Conservation (phyloP, 2,888 invertebrate species). For the Acronicta psi region DNA sequence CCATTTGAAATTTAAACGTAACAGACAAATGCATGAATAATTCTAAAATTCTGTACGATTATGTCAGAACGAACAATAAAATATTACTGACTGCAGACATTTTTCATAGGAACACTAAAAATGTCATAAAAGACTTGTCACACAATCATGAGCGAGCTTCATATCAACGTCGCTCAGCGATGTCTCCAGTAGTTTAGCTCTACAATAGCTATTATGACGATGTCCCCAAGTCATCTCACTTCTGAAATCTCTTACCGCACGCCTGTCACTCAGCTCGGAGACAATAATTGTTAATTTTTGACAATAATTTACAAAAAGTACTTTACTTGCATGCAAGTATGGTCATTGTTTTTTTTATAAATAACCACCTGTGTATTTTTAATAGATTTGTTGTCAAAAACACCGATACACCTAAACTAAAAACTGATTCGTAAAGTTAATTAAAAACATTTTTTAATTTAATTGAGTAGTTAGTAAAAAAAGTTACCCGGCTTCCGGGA, state of each 20-base stretch:
- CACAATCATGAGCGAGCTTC: slow-evolving; percentile 23
- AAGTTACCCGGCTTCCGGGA: no score
- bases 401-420: no score
- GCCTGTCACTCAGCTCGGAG: slow-evolving; percentile 73
- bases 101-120: slow-evolving; percentile 13
- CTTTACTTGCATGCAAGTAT: slow-evolving; percentile 30
- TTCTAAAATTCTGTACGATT: slow-evolving; percentile 7
- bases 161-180: slow-evolving; percentile 59
- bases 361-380: slow-evolving; percentile 7
- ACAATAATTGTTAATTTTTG: slow-evolving; percentile 63
- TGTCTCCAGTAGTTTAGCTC: slow-evolving; percentile 50
- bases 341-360: slow-evolving; percentile 27
- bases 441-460: no score
- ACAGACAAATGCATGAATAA: slow-evolving; percentile 1
- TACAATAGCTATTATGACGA: slow-evolving; percentile 66
- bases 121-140: slow-evolving; percentile 21
- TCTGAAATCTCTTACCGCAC: slow-evolving; percentile 66
- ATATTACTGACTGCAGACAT: slow-evolving; percentile 4
- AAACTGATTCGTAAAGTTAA: no score
- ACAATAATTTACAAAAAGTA: slow-evolving; percentile 54
- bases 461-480: no score
- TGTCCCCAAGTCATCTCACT: slow-evolving; percentile 61
- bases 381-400: background rate
- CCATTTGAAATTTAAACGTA: slow-evolving; percentile 5
- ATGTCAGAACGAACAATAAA: slow-evolving; percentile 16